Conservation (phyloP, 2,797 vertebrate genomes). For the Philypnodon macrostomus region DNA sequence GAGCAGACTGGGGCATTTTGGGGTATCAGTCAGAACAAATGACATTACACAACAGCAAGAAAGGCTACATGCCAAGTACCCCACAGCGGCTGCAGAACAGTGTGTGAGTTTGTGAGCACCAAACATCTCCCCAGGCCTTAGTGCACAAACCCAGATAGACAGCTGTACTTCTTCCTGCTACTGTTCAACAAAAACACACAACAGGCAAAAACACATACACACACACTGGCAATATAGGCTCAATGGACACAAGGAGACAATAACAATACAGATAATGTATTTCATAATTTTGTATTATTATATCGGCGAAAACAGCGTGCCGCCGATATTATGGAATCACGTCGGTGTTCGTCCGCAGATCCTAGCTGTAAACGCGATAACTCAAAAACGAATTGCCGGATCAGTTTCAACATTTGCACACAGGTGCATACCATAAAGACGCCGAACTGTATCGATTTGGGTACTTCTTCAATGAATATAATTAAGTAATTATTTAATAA, state of each 20-base stretch:
- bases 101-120: conserved; percentile 18
- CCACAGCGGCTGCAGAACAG: conserved; percentile 25
- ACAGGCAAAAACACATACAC: not conserved
- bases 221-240: not conserved
- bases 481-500: no score
- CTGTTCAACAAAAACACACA: conserved; percentile 25
- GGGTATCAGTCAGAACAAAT: conserved; percentile 92
- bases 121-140: conserved; percentile 30
- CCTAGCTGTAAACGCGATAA: no score
- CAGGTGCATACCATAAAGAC: no score
- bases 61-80: conserved; percentile 69
- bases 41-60: conserved; percentile 84
- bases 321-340: no score
- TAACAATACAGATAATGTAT: not conserved
- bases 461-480: no score
- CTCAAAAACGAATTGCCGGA: no score
- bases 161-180: conserved; percentile 29
- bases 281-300: no score
- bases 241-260: not conserved
- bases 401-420: no score
- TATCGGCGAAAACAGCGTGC: no score
- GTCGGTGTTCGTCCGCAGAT: no score
- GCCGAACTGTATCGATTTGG: no score
- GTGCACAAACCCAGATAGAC: conserved; percentile 28
- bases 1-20: conserved; percentile 73